These are phyloP conservation scores for Lysiphlebus fabarum DNA, from an alignment of 1,140 invertebrate genomes.

Conservation along the genomic window DNA sequence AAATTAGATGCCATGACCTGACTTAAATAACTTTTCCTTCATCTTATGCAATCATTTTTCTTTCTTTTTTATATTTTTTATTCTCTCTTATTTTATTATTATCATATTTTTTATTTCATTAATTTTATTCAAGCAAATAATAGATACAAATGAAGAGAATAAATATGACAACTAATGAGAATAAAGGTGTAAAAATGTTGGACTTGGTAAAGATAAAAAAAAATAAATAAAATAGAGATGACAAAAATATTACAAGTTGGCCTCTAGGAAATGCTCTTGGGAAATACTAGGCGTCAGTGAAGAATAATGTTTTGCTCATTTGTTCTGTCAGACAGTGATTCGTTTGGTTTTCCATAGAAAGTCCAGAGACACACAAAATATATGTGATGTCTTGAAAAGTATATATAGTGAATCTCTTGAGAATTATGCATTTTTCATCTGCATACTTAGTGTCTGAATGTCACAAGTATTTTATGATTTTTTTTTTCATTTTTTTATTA, in stretches of 20 bases:
- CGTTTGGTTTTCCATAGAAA: constrained; percentile 23
- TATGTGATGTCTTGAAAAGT: constrained; percentile 27
- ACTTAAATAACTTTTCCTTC: too few species aligned
- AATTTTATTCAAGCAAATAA: background rate
- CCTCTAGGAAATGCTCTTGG: constrained; percentile 16
- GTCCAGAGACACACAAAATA: background rate
- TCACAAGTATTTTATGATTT: background rate
- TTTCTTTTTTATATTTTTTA: too few species aligned
- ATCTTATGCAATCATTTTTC: too few species aligned
- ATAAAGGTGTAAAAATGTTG: background rate
- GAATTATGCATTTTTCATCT: constrained; percentile 38
- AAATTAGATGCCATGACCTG: too few species aligned
- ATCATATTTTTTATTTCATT: too few species aligned
- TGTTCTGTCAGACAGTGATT: constrained; percentile 39
- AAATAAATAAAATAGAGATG: constrained; percentile 24
- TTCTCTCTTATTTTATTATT: too few species aligned
- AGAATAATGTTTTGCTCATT: constrained; percentile 39
- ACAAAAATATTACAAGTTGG: background rate
- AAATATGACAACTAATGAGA: background rate
- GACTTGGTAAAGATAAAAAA: background rate
- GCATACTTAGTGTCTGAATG: constrained; percentile 28
- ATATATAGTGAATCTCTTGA: constrained; percentile 14
- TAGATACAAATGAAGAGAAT: constrained; percentile 3
- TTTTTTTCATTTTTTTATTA: background rate
- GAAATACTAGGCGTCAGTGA: constrained; percentile 15